These are phyloP conservation scores for Cheilosia pagana DNA, from an alignment of 2,888 invertebrate genomes.

Conservation along the genomic window DNA sequence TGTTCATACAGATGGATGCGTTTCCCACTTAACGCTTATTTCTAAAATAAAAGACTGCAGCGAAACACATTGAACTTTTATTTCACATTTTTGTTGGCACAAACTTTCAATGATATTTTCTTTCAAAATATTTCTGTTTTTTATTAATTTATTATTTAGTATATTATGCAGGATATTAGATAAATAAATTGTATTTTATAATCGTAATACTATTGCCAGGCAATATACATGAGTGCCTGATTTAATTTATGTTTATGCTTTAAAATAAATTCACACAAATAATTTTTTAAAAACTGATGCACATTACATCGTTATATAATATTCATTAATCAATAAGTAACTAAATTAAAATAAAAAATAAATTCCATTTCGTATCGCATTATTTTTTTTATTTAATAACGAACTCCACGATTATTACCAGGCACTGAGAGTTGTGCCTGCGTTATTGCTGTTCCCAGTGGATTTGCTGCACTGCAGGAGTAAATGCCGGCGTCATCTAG, in stretches of 20 bases:
- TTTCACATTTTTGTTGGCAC: slow-evolving; percentile 12
- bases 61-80: slow-evolving; percentile 32
- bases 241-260: slow-evolving; percentile 5
- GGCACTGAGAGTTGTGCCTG: slow-evolving; percentile 87
- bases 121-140: background rate
- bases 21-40: background rate
- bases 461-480: slow-evolving; percentile 89
- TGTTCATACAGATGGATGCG: too few relatives aligned
- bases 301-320: slow-evolving; percentile 7
- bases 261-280: slow-evolving; percentile 56
- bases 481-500: slow-evolving; percentile 91
- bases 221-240: slow-evolving; percentile 25
- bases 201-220: slow-evolving; percentile 66
- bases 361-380: slow-evolving; percentile 24
- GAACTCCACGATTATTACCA: slow-evolving; percentile 87
- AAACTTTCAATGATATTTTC: slow-evolving; percentile 28
- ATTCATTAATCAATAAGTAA: slow-evolving; percentile 35
- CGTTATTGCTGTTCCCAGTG: slow-evolving; percentile 87
- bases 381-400: slow-evolving; percentile 42
- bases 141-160: slow-evolving; percentile 22
- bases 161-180: slow-evolving; percentile 41
- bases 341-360: slow-evolving; percentile 35
- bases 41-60: slow-evolving; percentile 8
- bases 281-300: slow-evolving; percentile 20
- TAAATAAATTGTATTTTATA: slow-evolving; percentile 57